These are phyloP conservation scores for Varanus salvator DNA, from an alignment of 2,113 vertebrate genomes.

Conservation along the genomic window DNA sequence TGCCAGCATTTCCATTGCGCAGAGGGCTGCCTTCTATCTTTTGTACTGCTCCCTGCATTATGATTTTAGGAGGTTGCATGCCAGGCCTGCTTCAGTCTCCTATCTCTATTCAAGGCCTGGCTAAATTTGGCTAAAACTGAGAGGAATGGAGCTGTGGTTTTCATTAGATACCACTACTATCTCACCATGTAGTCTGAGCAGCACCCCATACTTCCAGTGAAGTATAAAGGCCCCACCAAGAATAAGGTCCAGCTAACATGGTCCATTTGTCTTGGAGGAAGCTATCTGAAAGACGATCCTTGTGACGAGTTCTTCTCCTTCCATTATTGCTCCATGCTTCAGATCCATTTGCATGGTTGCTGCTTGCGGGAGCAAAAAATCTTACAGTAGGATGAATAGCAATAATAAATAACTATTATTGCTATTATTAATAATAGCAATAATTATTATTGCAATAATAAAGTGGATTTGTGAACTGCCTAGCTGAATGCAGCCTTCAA, in stretches of 20 bases:
- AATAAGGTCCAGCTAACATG: background rate
- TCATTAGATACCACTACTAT: background rate
- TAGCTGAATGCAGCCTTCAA: background rate
- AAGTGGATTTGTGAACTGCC: too few species aligned
- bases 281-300: background rate
- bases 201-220: background rate
- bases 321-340: background rate
- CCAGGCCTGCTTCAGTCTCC: background rate
- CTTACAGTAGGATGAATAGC: too few species aligned
- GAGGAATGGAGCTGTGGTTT: background rate
- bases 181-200: background rate
- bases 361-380: too few species aligned
- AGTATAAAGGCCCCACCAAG: background rate
- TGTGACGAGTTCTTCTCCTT: background rate
- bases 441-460: too few species aligned
- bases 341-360: too few species aligned
- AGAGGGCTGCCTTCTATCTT: background rate
- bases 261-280: background rate
- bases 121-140: background rate
- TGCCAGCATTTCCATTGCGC: background rate
- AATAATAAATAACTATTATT: too few species aligned
- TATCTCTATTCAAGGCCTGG: too few species aligned
- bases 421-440: too few species aligned
- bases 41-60: too few species aligned
- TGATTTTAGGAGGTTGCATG: background rate